A percentile compares a stretch with the other conserved stretches of the same genome.
Evolutionary conservation across 2,797 vertebrate species (phyloP).

Genomic region (Tinamus major): DNA sequence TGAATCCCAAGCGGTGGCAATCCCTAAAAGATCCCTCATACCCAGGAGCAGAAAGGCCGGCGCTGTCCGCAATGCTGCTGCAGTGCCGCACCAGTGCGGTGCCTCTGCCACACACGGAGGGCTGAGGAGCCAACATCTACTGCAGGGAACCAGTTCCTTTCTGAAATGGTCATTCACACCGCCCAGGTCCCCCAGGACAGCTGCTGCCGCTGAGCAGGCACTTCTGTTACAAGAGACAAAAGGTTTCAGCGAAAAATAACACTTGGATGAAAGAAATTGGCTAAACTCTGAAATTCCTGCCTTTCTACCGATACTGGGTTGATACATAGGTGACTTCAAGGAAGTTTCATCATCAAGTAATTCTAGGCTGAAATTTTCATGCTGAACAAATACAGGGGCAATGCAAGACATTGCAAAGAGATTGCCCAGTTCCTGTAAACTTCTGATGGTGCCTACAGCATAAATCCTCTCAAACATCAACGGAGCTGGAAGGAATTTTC

Average conservation of each 20-base stretch:
- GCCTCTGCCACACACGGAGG: not conserved
- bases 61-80: not conserved
- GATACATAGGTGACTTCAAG: not conserved
- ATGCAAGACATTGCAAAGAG: not conserved
- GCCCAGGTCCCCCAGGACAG: not conserved
- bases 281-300: not conserved
- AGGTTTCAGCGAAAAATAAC: not conserved
- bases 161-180: not conserved
- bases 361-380: not conserved
- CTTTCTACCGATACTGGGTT: not conserved
- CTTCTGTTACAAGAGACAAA: not conserved
- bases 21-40: not conserved
- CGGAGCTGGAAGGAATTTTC: not conserved
- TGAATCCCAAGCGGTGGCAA: not conserved
- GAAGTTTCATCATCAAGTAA: not conserved
- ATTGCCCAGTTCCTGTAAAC: not conserved
- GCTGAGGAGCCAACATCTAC: fast-evolving
- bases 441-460: not conserved
- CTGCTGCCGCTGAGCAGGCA: not conserved
- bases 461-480: not conserved
- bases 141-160: fast-evolving
- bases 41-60: not conserved
- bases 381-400: not conserved
- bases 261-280: not conserved
- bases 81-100: not conserved